Percentiles rank a stretch among this genome's conserved stretches.
Evolutionary conservation across 2,797 vertebrate genomes (phyloP).

Genomic region (Dendrocincla fuliginosa): DNA sequence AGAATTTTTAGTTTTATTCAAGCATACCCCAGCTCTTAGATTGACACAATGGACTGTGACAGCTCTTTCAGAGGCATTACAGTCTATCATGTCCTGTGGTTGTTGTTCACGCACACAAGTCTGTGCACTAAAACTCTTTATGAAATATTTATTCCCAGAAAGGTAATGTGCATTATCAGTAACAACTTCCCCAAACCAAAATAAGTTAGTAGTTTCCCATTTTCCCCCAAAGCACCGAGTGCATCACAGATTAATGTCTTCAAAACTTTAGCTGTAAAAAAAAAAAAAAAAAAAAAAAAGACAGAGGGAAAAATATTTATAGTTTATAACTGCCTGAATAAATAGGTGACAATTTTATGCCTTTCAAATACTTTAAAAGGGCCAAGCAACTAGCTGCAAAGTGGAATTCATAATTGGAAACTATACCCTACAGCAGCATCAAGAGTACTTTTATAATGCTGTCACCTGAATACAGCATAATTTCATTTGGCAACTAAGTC

Average conservation of each 20-base stretch:
- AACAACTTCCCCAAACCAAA: background rate
- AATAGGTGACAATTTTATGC: background rate
- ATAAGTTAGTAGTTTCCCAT: background rate
- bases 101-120: background rate
- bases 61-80: background rate
- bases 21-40: background rate
- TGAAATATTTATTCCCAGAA: conserved; percentile 54
- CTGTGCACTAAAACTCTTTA: conserved; percentile 7
- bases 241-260: background rate
- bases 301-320: background rate
- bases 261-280: background rate
- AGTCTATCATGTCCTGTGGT: background rate
- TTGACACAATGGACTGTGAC: conserved; percentile 21
- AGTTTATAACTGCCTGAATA: background rate
- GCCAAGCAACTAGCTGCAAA: background rate
- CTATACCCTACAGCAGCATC: background rate
- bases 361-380: background rate
- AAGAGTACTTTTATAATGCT: conserved; percentile 6
- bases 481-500: conserved; percentile 8
- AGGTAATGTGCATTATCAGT: conserved; percentile 6
- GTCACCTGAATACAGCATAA: conserved; percentile 3
- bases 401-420: conserved; percentile 20
- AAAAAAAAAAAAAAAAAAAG: background rate
- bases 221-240: background rate
- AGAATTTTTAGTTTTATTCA: background rate